Evolutionary conservation across 2,113 vertebrate species (phyloP).

Genomic region (Aythya baeri): DNA sequence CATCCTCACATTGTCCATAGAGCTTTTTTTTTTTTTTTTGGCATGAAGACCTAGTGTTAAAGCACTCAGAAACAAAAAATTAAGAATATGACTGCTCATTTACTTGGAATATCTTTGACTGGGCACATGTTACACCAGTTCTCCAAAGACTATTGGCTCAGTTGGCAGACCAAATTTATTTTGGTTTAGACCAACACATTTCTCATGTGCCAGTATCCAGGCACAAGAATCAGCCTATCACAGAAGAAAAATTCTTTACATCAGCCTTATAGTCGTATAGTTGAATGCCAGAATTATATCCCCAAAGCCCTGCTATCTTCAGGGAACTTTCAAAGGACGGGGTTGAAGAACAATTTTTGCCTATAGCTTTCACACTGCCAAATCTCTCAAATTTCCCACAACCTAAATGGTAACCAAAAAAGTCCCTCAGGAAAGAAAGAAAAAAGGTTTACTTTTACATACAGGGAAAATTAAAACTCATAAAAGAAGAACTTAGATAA

Average conservation of each 20-base stretch:
- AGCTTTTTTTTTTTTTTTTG: not conserved
- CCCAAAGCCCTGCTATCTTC: not conserved
- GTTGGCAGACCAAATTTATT: not conserved
- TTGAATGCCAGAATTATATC: not conserved
- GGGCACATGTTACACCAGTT: not conserved
- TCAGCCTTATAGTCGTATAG: not conserved
- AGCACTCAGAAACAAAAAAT: not conserved
- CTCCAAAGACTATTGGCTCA: not conserved
- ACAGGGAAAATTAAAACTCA: not conserved
- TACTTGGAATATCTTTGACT: fast-evolving
- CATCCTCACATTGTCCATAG: no score
- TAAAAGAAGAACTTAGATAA: not conserved
- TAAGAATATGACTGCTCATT: not conserved
- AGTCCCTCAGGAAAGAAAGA: not conserved
- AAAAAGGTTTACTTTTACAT: not conserved
- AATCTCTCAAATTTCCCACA: not conserved
- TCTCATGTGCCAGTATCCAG: not conserved
- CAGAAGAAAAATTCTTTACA: not conserved
- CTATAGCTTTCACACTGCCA: not conserved
- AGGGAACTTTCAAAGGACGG: not conserved
- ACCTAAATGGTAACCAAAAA: not conserved
- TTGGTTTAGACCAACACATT: not conserved
- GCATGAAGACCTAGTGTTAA: not conserved
- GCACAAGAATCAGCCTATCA: not conserved
- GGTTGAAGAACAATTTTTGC: not conserved